phyloP scores from a whole-genome alignment of 2,888 invertebrate genomes.

The Gryllus longicercus region DNA sequence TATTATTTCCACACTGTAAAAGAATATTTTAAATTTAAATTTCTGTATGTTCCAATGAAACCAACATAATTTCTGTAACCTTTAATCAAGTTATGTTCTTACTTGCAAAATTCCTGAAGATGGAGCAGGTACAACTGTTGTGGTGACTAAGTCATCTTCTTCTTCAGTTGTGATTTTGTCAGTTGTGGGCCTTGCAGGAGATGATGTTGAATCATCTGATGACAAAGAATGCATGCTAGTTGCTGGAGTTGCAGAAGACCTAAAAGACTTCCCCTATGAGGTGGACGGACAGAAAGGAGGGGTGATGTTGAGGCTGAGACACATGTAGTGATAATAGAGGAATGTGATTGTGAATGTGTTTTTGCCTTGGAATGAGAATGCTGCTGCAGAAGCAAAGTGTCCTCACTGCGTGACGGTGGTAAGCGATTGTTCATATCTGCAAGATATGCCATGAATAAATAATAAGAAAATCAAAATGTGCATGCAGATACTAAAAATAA shows the following conservation, averaged over 20 bases:
- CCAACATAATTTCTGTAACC: no score
- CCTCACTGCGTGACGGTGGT: conserved; percentile 81
- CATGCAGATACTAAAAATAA: no score
- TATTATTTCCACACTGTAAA: no score
- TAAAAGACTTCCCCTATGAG: conserved; percentile 61
- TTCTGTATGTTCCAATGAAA: no score
- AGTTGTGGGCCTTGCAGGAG: conserved; percentile 53
- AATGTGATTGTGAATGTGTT: conserved; percentile 32
- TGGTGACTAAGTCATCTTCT: conserved; percentile 43
- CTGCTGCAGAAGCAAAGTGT: conserved; percentile 60
- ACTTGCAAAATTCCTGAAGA: conserved; percentile 65
- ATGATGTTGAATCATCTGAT: conserved; percentile 31
- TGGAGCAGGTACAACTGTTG: conserved; percentile 41
- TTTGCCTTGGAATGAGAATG: conserved; percentile 22
- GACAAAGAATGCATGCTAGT: conserved; percentile 41
- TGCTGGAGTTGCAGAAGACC: conserved; percentile 55
- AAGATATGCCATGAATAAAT: background rate
- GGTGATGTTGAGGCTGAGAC: conserved; percentile 69
- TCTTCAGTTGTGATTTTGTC: conserved; percentile 32
- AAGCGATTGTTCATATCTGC: conserved; percentile 46
- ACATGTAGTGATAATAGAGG: conserved; percentile 47
- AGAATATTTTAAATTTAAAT: no score
- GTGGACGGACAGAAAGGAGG: conserved; percentile 40
- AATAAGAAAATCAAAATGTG: no score
- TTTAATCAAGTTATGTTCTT: conserved; percentile 30